Evolutionary conservation across 1,140 invertebrate species (phyloP).

Genomic region (Oedothorax gibbosus): DNA sequence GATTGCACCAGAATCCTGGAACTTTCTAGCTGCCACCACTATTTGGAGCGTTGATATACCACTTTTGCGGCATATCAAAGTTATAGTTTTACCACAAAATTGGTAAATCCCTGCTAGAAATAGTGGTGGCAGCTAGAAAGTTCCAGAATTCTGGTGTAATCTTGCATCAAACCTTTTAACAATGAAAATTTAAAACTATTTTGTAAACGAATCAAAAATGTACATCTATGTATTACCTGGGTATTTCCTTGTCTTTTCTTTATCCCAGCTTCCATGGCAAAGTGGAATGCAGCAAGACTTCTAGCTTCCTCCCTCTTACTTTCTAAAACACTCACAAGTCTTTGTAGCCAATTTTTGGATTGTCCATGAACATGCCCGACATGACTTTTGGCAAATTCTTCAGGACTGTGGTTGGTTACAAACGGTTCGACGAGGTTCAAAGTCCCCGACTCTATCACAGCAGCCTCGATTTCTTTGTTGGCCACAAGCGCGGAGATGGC

Average conservation of each 20-base stretch:
- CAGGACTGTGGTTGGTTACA: constrained; percentile 91
- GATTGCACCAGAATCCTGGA: too few relatives aligned
- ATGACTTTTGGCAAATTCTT: constrained; percentile 90
- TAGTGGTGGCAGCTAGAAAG: not conserved
- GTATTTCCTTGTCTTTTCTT: constrained; percentile 96
- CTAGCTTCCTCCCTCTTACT: constrained; percentile 96
- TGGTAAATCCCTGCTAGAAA: not conserved
- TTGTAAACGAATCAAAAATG: too few relatives aligned
- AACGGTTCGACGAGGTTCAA: constrained; percentile 97
- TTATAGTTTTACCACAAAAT: too few relatives aligned
- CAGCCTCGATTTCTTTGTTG: constrained; percentile 98
- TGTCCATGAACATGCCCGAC: constrained; percentile 94
- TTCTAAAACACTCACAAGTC: constrained; percentile 93
- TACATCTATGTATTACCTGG: constrained; percentile 70
- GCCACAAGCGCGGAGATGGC: constrained; percentile 96
- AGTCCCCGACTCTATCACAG: constrained; percentile 94
- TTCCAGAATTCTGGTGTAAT: too few relatives aligned
- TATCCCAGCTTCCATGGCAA: constrained; percentile 99
- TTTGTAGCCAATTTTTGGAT: constrained; percentile 94
- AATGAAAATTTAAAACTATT: not conserved
- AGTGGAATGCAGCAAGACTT: constrained; percentile 97
- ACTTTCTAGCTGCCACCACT: too few relatives aligned
- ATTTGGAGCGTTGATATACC: too few relatives aligned
- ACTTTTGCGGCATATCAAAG: too few relatives aligned
- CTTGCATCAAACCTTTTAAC: not conserved